Conservation (phyloP, 2,113 vertebrate genomes). For the Glaucomys volans region DNA sequence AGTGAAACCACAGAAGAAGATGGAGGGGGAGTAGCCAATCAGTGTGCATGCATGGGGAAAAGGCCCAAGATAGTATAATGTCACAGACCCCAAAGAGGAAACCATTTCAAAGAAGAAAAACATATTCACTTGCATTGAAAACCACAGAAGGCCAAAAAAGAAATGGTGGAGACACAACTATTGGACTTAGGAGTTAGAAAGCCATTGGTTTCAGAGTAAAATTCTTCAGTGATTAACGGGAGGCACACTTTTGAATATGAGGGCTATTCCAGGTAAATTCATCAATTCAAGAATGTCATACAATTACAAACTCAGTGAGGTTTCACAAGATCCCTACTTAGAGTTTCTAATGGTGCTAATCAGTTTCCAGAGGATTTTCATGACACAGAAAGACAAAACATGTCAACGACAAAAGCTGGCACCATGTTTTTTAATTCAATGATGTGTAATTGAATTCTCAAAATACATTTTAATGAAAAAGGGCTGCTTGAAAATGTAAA, state of each 20-base stretch:
- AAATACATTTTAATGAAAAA: conserved; percentile 20
- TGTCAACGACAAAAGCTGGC: neutral
- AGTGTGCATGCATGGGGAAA: neutral
- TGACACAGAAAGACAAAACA: neutral
- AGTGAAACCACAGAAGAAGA: neutral
- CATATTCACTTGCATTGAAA: neutral
- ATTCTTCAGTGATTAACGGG: neutral
- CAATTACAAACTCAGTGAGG: neutral
- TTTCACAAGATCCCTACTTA: neutral
- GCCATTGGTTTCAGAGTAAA: conserved; percentile 42
- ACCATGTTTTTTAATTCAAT: neutral
- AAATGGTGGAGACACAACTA: neutral
- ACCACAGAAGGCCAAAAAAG: neutral
- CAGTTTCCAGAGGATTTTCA: conserved; percentile 23
- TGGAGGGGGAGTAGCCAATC: neutral
- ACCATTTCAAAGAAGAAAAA: conserved; percentile 37
- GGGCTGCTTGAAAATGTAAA: conserved; percentile 47
- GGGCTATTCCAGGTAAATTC: neutral
- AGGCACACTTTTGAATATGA: neutral
- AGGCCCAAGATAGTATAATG: neutral
- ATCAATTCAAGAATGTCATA: conserved; percentile 28
- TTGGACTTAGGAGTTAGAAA: neutral
- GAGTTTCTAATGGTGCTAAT: neutral
- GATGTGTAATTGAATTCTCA: conserved; percentile 1
- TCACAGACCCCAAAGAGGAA: neutral